Base-by-base conservation (phyloP, 2,113 vertebrate genomes). In the Halichoerus grypus region DNA sequence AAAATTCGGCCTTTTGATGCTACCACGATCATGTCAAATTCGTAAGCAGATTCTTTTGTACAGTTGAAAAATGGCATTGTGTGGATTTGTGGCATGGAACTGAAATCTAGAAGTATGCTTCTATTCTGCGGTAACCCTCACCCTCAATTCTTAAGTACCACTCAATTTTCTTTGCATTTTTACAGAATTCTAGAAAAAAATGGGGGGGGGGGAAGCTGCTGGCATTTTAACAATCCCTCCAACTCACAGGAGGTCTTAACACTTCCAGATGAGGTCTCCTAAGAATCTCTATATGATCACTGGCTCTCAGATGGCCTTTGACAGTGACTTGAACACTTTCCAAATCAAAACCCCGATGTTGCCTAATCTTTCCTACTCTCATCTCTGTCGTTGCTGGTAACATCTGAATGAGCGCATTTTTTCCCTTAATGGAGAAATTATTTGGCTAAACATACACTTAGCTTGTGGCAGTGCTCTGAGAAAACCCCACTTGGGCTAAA, bases 51-150 rank as follows among this genome's bases (percentile, higher is more conserved):
- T 98, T 95, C 94, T 98, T 97, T 79, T 39, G 71, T 97, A 98
- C 93, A 97, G 97, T 97, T 98, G 97, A 96, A 97, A 98, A 98
- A 99, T 98, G 98, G 98, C 98, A 98, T 98, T 97, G 98, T 98
- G 98, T 98, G 94, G 97, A 98, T 83, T 97, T 94, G 98, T 91
- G 98, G 97, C 55, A 31, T 92, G 96, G 93, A 88, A 94, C 16
- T 88, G 95, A 97, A 95, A 95, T 84, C 94, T 96, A 96, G 36
- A 98, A 89, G 74, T 61, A 31, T 67, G 88, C 97, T 94, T 97
- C 92, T 98, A 94, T 97, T 98, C 98, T 98, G 98, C 97, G 98
- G 98, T 98, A 98, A 99, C 98, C 97, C 98, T 97, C 94, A 95
- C 95, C 98, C 97, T 98, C 94, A 94, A 67, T 91, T 98, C 97